Evolutionary conservation across 2,113 vertebrate genomes (phyloP).

Genomic region (Bettongia penicillata): DNA sequence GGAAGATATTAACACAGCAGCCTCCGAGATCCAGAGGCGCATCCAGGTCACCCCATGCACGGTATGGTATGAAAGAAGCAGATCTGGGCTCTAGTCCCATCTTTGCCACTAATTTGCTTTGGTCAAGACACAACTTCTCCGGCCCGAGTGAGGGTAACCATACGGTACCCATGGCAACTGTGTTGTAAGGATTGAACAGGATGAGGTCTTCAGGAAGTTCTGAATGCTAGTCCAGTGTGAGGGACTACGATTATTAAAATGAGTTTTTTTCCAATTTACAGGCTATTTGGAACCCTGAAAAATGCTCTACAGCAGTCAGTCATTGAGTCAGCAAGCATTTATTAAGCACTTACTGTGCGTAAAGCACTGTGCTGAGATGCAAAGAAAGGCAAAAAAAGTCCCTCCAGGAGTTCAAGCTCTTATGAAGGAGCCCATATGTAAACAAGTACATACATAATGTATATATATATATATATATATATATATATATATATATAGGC

Average conservation of each 20-base stretch:
- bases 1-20: slow-evolving; percentile 92
- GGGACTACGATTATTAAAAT: background rate
- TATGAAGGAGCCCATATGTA: background rate
- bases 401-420: background rate
- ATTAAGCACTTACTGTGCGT: background rate
- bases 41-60: slow-evolving; percentile 93
- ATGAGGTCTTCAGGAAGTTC: background rate
- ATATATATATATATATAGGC: background rate
- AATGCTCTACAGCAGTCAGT: background rate
- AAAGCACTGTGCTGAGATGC: background rate
- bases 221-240: background rate
- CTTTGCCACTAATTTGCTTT: background rate
- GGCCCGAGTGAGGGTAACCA: background rate
- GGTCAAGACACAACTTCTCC: too few relatives aligned
- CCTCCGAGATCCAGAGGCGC: slow-evolving; percentile 89
- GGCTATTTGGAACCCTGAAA: background rate
- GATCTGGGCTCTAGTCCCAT: background rate
- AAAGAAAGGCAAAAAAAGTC: background rate
- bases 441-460: background rate
- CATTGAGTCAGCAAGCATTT: background rate
- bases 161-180: too few relatives aligned
- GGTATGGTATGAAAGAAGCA: slow-evolving; percentile 77
- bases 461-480: too few relatives aligned
- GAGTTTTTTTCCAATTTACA: too few relatives aligned
- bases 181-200: background rate